Conservation (phyloP, 2,113 vertebrate species). For the Megaleporinus macrocephalus region DNA sequence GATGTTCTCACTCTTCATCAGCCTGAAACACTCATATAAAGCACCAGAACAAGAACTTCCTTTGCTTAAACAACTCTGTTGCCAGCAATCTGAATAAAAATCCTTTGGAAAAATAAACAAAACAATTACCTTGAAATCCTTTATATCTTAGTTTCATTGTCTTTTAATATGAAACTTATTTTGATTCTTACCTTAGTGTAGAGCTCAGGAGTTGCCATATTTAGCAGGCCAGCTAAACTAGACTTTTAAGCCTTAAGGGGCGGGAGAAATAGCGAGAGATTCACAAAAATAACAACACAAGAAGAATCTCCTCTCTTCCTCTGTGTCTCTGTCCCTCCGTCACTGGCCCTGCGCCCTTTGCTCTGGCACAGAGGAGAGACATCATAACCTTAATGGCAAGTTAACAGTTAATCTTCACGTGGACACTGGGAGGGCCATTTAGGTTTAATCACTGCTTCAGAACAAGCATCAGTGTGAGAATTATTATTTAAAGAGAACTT, state of each 20-base stretch:
- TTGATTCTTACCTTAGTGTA: conserved; percentile 51
- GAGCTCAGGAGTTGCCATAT: conserved; percentile 49
- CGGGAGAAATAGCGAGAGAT: neutral
- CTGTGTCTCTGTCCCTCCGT: conserved; percentile 18
- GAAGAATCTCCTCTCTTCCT: conserved; percentile 21
- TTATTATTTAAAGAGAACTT: neutral
- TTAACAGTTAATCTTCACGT: conserved; percentile 78
- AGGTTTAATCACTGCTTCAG: conserved; percentile 9
- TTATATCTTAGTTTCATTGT: neutral
- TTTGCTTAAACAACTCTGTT: neutral
- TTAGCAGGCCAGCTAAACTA: neutral
- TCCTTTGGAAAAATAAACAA: neutral
- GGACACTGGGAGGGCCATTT: conserved; percentile 27
- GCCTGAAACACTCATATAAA: neutral
- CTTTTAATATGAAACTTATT: neutral
- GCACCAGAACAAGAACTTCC: neutral
- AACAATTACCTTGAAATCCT: neutral
- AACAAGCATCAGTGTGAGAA: neutral
- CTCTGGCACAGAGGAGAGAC: conserved; percentile 53
- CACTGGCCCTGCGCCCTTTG: conserved; percentile 73
- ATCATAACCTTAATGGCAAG: conserved; percentile 56
- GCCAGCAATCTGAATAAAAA: neutral
- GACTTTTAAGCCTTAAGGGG: neutral
- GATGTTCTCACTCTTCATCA: neutral
- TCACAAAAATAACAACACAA: neutral